phyloP scores from a whole-genome alignment of 64 coral and sea anemone genomes.

The Platygyra sinensis region DNA sequence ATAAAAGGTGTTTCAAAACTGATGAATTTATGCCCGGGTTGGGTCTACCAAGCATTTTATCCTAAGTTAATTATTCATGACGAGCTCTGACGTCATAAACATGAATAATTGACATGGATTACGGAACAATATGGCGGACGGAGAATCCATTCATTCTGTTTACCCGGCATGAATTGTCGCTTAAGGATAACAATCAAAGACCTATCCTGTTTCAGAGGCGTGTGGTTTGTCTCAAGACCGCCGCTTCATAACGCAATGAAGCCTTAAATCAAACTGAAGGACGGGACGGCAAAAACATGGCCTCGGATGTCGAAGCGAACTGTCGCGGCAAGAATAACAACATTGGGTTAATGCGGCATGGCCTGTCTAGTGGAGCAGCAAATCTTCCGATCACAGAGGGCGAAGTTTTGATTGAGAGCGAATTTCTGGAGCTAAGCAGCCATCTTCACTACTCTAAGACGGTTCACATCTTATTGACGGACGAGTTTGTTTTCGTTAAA shows the following conservation, averaged over 20 bases:
- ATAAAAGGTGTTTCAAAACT: background rate
- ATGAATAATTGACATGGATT: slow-evolving; percentile 50
- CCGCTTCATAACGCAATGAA: background rate
- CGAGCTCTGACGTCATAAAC: slow-evolving; percentile 9
- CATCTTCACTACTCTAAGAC: slow-evolving; percentile 53
- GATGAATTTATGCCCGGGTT: background rate
- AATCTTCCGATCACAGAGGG: slow-evolving; percentile 20
- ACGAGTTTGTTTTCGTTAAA: slow-evolving; percentile 64
- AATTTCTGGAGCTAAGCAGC: slow-evolving; percentile 56
- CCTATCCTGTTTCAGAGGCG: slow-evolving; percentile 18
- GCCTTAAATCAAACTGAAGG: background rate
- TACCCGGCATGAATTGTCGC: slow-evolving; percentile 6
- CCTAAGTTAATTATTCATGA: slow-evolving; percentile 20
- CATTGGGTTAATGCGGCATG: background rate
- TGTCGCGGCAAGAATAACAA: slow-evolving; percentile 1
- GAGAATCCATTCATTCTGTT: slow-evolving; percentile 18
- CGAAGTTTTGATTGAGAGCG: slow-evolving; percentile 73
- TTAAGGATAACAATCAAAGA: background rate
- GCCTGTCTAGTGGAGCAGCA: background rate
- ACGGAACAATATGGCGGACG: slow-evolving; percentile 26
- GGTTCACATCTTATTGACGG: slow-evolving; percentile 63
- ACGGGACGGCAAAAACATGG: slow-evolving; percentile 21
- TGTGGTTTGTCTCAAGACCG: background rate
- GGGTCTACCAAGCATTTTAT: background rate
- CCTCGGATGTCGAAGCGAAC: slow-evolving; percentile 24